Percentiles rank a stretch among this genome's conserved stretches.
These are phyloP conservation scores for Escarpia spicata DNA, from an alignment of 2,888 invertebrate genomes.

Conservation along the genomic window DNA sequence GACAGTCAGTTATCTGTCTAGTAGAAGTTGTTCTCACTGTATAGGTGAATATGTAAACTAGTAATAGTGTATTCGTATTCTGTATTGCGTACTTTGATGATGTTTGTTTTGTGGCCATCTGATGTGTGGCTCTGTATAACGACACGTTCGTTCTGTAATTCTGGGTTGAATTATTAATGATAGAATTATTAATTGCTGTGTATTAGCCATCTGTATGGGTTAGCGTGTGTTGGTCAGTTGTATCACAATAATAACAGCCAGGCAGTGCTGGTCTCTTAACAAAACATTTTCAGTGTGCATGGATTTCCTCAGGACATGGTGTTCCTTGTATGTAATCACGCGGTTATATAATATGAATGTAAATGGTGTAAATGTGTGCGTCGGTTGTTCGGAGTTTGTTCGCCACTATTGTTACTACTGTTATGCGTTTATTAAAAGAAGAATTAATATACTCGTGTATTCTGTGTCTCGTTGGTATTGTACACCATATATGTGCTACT, in stretches of 20 bases:
- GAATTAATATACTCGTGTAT: not conserved
- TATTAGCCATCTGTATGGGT: not conserved
- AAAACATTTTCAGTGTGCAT: not conserved
- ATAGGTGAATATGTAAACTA: not conserved
- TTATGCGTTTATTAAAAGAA: not conserved
- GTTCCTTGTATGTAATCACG: not conserved
- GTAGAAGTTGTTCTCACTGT: not conserved
- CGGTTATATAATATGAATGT: not conserved
- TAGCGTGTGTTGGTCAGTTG: not conserved
- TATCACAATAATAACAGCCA: not conserved
- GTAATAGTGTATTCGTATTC: not conserved
- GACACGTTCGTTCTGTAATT: not conserved
- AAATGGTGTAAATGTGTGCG: not conserved
- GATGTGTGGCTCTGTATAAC: not conserved
- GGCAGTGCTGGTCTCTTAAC: not conserved
- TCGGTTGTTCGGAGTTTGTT: not conserved
- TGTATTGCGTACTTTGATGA: too few relatives aligned
- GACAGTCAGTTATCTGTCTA: not conserved
- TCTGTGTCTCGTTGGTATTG: not conserved
- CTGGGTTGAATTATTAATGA: not conserved
- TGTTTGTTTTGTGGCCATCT: too few relatives aligned
- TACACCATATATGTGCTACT: not conserved
- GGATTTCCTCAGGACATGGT: constrained; percentile 1
- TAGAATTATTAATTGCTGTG: not conserved
- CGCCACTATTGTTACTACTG: not conserved